Evolutionary conservation across 2,113 vertebrate genomes (phyloP).

Genomic region (Apistogramma diplotaenia): DNA sequence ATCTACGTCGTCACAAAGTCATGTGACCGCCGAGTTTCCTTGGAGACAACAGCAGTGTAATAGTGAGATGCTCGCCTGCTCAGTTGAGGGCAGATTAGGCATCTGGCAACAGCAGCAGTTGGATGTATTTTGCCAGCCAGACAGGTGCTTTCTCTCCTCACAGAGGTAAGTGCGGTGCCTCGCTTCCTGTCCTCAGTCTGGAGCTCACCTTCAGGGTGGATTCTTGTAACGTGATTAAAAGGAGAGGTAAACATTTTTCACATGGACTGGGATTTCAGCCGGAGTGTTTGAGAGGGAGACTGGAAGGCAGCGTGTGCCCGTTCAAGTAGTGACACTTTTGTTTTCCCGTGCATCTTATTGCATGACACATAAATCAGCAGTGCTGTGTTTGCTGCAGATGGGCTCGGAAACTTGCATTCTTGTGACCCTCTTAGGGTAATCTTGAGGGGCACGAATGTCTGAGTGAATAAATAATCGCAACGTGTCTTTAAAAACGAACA

Average conservation of each 20-base stretch:
- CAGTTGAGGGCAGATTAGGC: slow-evolving; percentile 66
- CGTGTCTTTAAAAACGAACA: slow-evolving; percentile 33
- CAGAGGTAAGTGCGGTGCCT: slow-evolving; percentile 52
- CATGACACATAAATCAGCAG: background rate
- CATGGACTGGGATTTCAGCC: background rate
- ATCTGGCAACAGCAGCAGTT: slow-evolving; percentile 59
- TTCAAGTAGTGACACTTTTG: background rate
- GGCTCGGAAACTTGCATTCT: background rate
- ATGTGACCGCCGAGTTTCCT: slow-evolving; percentile 82
- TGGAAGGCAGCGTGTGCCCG: slow-evolving; percentile 8
- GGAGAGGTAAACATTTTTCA: slow-evolving; percentile 2
- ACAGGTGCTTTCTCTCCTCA: slow-evolving; percentile 61
- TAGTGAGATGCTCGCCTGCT: slow-evolving; percentile 78
- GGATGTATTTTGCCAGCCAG: slow-evolving; percentile 64
- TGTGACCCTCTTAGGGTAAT: slow-evolving; percentile 5
- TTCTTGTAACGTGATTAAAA: background rate
- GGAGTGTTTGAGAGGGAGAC: background rate
- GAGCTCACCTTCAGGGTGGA: background rate
- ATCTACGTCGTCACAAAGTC: slow-evolving; percentile 65
- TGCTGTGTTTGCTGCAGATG: background rate
- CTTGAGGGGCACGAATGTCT: slow-evolving; percentile 21
- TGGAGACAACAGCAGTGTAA: slow-evolving; percentile 80
- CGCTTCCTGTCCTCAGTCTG: slow-evolving; percentile 6
- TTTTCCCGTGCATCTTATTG: background rate
- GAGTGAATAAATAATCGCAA: slow-evolving; percentile 11